Evolutionary conservation across 2,797 vertebrate genomes (phyloP).

Genomic region (Nyctalus aviator): DNA sequence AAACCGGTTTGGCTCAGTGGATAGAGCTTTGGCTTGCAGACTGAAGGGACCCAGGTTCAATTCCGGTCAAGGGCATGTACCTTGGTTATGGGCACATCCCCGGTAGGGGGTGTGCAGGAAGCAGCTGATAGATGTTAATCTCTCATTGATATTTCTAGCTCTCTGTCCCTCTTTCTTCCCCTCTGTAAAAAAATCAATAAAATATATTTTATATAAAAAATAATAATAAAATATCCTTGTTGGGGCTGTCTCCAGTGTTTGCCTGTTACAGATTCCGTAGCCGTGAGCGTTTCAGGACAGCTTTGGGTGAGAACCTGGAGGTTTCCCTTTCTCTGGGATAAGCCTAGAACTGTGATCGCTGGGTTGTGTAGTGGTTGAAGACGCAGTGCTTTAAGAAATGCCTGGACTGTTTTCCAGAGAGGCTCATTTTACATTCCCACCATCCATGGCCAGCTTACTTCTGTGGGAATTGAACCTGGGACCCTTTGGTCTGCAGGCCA

Average conservation of each 20-base stretch:
- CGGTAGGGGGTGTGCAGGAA: too few relatives aligned
- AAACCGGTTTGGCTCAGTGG: too few relatives aligned
- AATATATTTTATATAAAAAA: too few relatives aligned
- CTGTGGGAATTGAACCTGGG: not conserved
- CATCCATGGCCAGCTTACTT: not conserved
- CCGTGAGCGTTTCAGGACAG: not conserved
- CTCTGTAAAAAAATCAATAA: too few relatives aligned
- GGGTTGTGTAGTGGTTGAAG: not conserved
- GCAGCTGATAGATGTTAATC: too few relatives aligned
- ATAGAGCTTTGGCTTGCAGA: too few relatives aligned
- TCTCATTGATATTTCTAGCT: too few relatives aligned
- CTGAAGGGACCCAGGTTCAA: too few relatives aligned
- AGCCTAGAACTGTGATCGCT: not conserved
- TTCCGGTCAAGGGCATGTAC: too few relatives aligned
- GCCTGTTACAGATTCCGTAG: not conserved
- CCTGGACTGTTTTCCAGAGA: not conserved
- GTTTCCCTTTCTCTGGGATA: constrained; percentile 25
- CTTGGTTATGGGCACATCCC: too few relatives aligned
- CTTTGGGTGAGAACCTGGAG: constrained; percentile 1
- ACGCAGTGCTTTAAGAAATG: constrained; percentile 1
- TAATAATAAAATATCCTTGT: not conserved
- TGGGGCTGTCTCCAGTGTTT: not conserved
- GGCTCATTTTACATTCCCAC: not conserved
- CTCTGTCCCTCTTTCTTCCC: too few relatives aligned
- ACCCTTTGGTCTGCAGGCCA: too few relatives aligned